A percentile compares a stretch with the other conserved stretches of the same genome.
Conservation (phyloP, 2,888 invertebrate species). For the Phrixothrix hirtus region DNA sequence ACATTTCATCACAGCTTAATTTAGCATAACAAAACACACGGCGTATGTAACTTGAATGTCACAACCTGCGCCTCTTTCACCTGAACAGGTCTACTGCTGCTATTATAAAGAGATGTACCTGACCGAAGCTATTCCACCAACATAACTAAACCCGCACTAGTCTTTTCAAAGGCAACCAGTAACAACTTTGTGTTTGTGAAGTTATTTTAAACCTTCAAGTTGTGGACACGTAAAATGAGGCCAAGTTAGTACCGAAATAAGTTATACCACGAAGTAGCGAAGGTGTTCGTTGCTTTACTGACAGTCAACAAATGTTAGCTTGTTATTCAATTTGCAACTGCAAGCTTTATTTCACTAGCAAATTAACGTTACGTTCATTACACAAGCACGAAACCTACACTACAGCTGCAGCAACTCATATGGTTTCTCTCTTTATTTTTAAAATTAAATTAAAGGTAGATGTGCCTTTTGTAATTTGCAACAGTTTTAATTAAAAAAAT, state of each 20-base stretch:
- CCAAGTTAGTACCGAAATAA: constrained; percentile 6
- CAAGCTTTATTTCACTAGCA: too few relatives aligned
- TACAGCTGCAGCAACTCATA: too few relatives aligned
- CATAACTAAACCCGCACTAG: not conserved
- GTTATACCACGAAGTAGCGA: constrained; percentile 1
- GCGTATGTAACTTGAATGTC: not conserved
- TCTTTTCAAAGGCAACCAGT: constrained; percentile 3
- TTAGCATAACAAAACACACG: not conserved
- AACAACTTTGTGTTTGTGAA: not conserved
- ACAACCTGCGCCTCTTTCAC: not conserved
- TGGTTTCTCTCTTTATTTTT: too few relatives aligned
- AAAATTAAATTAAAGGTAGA: too few relatives aligned
- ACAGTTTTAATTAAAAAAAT: too few relatives aligned
- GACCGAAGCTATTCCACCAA: constrained; percentile 3
- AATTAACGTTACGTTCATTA: too few relatives aligned
- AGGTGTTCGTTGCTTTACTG: constrained; percentile 10
- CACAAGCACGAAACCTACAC: too few relatives aligned
- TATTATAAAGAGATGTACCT: not conserved
- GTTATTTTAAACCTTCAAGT: constrained; percentile 12
- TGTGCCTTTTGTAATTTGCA: too few relatives aligned
- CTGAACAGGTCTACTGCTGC: constrained; percentile 4
- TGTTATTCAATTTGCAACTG: too few relatives aligned
- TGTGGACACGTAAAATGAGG: constrained; percentile 14
- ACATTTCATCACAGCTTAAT: not conserved
- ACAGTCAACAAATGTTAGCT: too few relatives aligned